phyloP scores from a whole-genome alignment of 2,113 vertebrate species.

The Ailurus styani region DNA sequence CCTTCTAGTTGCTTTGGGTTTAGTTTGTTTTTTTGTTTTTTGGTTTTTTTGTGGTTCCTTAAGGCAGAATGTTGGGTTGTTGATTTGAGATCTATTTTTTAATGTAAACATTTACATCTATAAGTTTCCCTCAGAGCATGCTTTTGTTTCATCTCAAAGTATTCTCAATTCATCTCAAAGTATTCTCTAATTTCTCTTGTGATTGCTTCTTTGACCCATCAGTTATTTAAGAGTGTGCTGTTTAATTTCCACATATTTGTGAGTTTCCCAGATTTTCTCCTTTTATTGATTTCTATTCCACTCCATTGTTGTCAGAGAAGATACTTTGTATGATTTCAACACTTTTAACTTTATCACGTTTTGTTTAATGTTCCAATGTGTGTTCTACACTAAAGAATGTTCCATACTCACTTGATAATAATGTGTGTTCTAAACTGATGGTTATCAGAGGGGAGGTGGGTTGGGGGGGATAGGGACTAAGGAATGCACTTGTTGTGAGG shows the following conservation, averaged over 20 bases:
- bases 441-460: neutral
- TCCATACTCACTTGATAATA: neutral
- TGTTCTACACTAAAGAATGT: neutral
- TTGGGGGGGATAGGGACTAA: neutral
- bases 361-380: neutral
- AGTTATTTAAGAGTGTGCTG: neutral
- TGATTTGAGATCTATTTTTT: neutral
- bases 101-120: neutral
- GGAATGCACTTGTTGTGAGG: neutral
- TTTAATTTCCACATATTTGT: neutral
- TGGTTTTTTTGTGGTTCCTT: neutral
- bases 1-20: neutral
- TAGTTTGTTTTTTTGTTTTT: neutral
- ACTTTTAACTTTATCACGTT: neutral
- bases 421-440: neutral
- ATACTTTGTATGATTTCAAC: neutral
- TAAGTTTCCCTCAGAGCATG: neutral
- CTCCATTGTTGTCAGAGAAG: neutral
- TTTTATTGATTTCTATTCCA: neutral
- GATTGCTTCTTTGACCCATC: neutral
- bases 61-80: neutral
- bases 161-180: neutral
- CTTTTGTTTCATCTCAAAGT: neutral
- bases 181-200: neutral
- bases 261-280: neutral